Percentiles rank a stretch among this genome's conserved stretches.
phyloP scores from a whole-genome alignment of 2,888 invertebrate genomes.

The Noctua fimbriata region DNA sequence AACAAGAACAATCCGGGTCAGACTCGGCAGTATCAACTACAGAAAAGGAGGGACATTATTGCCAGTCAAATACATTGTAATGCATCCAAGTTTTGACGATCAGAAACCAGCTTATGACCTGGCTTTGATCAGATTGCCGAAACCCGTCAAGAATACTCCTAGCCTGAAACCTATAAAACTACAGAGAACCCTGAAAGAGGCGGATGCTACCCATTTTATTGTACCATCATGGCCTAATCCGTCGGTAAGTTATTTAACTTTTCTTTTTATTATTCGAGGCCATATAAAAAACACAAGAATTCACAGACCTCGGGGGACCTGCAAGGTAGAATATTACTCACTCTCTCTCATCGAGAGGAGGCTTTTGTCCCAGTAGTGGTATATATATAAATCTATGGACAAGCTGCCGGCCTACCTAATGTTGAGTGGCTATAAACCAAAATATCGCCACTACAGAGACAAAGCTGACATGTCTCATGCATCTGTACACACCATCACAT shows the following conservation, averaged over 20 bases:
- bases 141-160: slow-evolving; percentile 70
- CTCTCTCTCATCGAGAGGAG: neutral
- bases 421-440: no score
- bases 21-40: slow-evolving; percentile 83
- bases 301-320: neutral
- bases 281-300: neutral
- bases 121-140: slow-evolving; percentile 78
- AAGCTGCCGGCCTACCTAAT: no score
- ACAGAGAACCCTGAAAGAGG: slow-evolving; percentile 65
- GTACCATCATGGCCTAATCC: slow-evolving; percentile 79
- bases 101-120: slow-evolving; percentile 79
- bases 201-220: slow-evolving; percentile 78
- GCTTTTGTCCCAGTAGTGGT: no score
- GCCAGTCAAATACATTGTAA: slow-evolving; percentile 78
- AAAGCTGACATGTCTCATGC: no score
- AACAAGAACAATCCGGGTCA: slow-evolving; percentile 74
- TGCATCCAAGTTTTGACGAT: slow-evolving; percentile 83
- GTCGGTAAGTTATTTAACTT: slow-evolving; percentile 64
- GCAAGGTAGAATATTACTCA: neutral
- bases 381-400: no score
- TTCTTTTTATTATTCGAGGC: neutral
- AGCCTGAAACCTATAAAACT: slow-evolving; percentile 76
- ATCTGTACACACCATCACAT: no score
- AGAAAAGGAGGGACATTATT: slow-evolving; percentile 78
- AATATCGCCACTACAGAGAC: no score